Evolutionary conservation across 2,797 vertebrate genomes (phyloP).

Genomic region (Otus scops): DNA sequence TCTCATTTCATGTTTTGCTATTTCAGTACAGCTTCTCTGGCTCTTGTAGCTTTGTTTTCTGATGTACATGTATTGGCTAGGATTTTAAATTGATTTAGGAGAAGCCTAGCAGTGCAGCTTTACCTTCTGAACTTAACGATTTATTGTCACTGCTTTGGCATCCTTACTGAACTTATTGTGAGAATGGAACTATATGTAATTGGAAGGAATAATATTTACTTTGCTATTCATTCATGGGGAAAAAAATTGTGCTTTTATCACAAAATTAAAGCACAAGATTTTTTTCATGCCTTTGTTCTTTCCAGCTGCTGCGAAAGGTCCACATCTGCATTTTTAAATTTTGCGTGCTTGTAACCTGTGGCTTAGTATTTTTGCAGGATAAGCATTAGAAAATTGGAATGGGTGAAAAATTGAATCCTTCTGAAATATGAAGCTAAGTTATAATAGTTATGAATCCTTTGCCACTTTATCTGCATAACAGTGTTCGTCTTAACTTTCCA

Average conservation of each 20-base stretch:
- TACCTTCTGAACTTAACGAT: not conserved
- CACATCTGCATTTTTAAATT: slow-evolving; percentile 27
- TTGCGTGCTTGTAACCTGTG: not conserved
- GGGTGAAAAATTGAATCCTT: slow-evolving; percentile 14
- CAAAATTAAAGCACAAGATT: not conserved
- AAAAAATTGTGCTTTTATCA: not conserved
- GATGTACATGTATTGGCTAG: not conserved
- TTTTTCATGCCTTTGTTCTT: slow-evolving; percentile 2
- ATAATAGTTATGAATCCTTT: not conserved
- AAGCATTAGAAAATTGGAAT: slow-evolving; percentile 17
- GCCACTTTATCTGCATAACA: not conserved
- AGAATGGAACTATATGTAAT: not conserved
- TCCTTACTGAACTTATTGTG: not conserved
- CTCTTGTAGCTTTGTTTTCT: not conserved
- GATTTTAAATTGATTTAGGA: not conserved
- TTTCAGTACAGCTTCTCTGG: not conserved
- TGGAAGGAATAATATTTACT: not conserved
- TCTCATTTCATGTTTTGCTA: not conserved
- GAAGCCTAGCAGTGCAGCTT: not conserved
- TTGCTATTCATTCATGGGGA: not conserved
- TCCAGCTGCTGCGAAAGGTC: not conserved
- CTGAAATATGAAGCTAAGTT: not conserved
- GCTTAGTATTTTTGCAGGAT: slow-evolving; percentile 27
- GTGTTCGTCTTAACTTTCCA: not conserved
- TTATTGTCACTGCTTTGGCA: not conserved